phyloP scores from a whole-genome alignment of 1,140 invertebrate species.

The Nymphalis io region DNA sequence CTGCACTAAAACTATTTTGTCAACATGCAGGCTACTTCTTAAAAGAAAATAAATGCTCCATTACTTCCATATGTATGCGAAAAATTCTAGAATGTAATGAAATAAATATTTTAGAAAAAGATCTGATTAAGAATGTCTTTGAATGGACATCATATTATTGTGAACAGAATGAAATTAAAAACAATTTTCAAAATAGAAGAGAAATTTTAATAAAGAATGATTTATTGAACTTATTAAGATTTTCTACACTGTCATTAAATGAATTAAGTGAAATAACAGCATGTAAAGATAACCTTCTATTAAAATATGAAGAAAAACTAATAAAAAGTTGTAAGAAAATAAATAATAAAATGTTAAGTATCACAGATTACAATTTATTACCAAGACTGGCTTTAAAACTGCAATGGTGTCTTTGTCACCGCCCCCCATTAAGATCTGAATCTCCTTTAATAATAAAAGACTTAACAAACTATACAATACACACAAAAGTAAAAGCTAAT shows the following conservation, averaged over 20 bases:
- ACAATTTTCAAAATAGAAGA: conserved; percentile 64
- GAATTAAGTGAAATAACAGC: conserved; percentile 60
- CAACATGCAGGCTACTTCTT: conserved; percentile 77
- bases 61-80: conserved; percentile 72
- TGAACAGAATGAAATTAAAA: conserved; percentile 60
- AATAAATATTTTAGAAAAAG: conserved; percentile 76
- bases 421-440: conserved; percentile 65
- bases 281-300: conserved; percentile 53
- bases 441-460: conserved; percentile 70
- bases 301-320: conserved; percentile 46
- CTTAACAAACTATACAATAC: conserved; percentile 53
- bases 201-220: conserved; percentile 67
- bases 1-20: conserved; percentile 76
- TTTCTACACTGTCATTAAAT: conserved; percentile 54
- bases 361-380: conserved; percentile 31
- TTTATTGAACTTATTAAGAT: conserved; percentile 65
- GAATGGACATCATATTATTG: conserved; percentile 79
- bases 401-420: conserved; percentile 66
- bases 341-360: conserved; percentile 28
- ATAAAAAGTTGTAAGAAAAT: conserved; percentile 45
- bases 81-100: conserved; percentile 71
- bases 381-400: conserved; percentile 59
- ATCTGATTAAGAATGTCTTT: conserved; percentile 75
- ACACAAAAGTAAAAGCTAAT: conserved; percentile 65
- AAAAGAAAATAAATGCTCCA: conserved; percentile 69